Percentiles rank a stretch among this genome's conserved stretches.
Conservation (phyloP, 1,140 invertebrate genomes). For the Musca domestica region DNA sequence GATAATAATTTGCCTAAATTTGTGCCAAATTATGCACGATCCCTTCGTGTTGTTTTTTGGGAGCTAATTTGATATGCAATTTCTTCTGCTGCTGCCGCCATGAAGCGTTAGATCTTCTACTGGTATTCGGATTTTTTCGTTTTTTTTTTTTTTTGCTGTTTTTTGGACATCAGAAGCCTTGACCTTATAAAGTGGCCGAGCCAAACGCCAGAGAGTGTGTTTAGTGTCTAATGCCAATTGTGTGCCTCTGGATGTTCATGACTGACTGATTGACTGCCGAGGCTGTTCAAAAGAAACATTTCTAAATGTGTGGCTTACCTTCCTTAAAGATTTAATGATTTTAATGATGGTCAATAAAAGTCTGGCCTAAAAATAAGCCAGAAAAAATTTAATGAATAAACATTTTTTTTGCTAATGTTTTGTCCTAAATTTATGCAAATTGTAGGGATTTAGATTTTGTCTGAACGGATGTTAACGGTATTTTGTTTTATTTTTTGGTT, state of each 20-base stretch:
- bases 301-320: background rate
- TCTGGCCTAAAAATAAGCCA: too few relatives aligned
- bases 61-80: background rate
- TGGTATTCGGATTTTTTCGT: background rate
- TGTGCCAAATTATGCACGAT: conserved; percentile 19
- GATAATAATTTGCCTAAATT: conserved; percentile 12
- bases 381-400: too few relatives aligned
- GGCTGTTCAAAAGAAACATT: too few relatives aligned
- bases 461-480: too few relatives aligned
- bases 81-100: background rate
- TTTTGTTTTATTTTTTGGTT: too few relatives aligned
- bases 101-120: too few relatives aligned
- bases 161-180: background rate
- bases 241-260: conserved; percentile 4
- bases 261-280: background rate
- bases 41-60: background rate
- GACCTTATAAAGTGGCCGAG: conserved; percentile 1
- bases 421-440: conserved; percentile 3
- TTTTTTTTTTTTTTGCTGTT: too few relatives aligned
- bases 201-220: background rate
- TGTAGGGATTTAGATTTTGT: background rate
- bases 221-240: conserved; percentile 2
- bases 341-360: conserved; percentile 9
- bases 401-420: too few relatives aligned
- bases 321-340: conserved; percentile 10